Percentiles rank a stretch among this genome's conserved stretches.
These are phyloP conservation scores for Nysson spinosus DNA, from an alignment of 2,888 invertebrate species.

Conservation along the genomic window DNA sequence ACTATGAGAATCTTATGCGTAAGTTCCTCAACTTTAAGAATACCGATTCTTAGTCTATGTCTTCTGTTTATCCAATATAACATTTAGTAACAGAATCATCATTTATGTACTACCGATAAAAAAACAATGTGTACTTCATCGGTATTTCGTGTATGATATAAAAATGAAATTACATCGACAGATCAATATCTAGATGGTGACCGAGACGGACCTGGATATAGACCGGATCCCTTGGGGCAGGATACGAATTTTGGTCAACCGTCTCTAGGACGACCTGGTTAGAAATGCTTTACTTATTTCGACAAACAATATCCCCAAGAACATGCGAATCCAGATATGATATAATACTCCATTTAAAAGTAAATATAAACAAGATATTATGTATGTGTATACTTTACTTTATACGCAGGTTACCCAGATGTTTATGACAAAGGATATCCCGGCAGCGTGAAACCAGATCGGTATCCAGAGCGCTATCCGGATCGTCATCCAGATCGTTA, in stretches of 20 bases:
- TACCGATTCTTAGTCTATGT: no score
- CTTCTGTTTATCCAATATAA: background rate
- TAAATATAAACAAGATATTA: background rate
- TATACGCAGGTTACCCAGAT: conserved; percentile 64
- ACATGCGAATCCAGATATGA: no score
- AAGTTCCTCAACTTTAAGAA: conserved; percentile 79
- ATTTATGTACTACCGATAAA: no score
- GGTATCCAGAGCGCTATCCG: conserved; percentile 54
- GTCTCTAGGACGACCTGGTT: conserved; percentile 74
- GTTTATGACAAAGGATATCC: conserved; percentile 69
- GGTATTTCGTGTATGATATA: background rate
- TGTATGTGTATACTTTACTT: background rate
- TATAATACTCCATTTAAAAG: background rate
- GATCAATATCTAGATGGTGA: conserved; percentile 77
- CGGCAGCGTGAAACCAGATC: conserved; percentile 60
- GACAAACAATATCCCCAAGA: no score
- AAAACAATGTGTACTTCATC: no score
- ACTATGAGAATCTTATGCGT: conserved; percentile 96
- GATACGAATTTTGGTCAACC: conserved; percentile 78
- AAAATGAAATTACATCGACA: conserved; percentile 40
- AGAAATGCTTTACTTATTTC: no score
- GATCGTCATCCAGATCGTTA: conserved; percentile 54
- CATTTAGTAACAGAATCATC: no score
- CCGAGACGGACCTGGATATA: conserved; percentile 70
- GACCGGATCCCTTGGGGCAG: conserved; percentile 78